Base-by-base conservation (phyloP, 2,797 vertebrate species). In the Sphenodon punctatus region DNA sequence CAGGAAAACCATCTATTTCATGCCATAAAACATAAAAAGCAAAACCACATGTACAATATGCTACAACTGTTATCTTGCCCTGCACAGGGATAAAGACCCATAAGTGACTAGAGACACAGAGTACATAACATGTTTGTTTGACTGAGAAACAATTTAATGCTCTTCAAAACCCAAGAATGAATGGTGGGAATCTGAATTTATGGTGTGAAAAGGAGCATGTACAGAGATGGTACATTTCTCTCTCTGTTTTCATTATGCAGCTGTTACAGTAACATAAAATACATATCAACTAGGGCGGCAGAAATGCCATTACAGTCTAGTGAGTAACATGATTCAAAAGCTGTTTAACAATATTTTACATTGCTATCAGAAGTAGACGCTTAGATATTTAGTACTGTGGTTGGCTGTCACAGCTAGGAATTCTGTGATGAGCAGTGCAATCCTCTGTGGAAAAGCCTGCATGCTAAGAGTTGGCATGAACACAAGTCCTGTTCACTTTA, bases 241-340 rank as follows among this genome's bases (percentile, higher is more conserved):
- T 82, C 49, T 45, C 73, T 75, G 86, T 80, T 87, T 82, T 77
- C 77, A 89, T 89, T 70, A 34, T 23, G 70, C 86, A 89, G 84
- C 75, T 92, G 75, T 49, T 70, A 80, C 55, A 73, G 78, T 61
- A 77, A 43, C 88, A 91, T 85, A 86, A 84, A 77, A 79, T 84
- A 78, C 75, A 65, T 63, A 92, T 86, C 78, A 89, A 72, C 79
- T 41, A 84, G 78, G 72, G 67, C 84, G 90, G 88, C 67, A 87
- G 79, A 92, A 80, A 42, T 7, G 78, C 61, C 56, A 58, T 30
- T 89, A 59, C 82, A 81, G 75, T 89, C 80, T 42, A 49, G 65
- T 75, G 70, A 74, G 87, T 75, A 89, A 81, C 84, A 78, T 55
- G 72, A 76, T 81, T 86, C 46, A 69, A 77, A 84, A 75, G 72